Conservation (phyloP, 2,888 invertebrate species). For the Liodrosophila aerea region DNA sequence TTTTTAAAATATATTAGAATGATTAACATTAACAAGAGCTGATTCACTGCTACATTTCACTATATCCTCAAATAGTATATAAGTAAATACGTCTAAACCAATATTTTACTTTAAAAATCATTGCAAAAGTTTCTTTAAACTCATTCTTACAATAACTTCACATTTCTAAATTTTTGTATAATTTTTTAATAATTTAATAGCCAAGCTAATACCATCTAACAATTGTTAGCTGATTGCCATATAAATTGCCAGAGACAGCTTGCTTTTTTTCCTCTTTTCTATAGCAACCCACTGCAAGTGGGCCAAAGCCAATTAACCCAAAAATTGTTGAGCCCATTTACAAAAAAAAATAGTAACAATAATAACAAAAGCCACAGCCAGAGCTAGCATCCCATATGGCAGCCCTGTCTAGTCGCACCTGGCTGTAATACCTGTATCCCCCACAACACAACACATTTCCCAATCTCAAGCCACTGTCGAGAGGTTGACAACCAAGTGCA, state of each 20-base stretch:
- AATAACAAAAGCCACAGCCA: constrained; percentile 24
- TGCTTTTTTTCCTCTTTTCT: constrained; percentile 1
- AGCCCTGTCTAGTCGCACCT: constrained; percentile 44
- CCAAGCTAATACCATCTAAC: constrained; percentile 3
- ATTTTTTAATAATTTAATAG: too few species aligned
- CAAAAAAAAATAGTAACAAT: too few species aligned
- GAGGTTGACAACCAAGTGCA: constrained; percentile 75
- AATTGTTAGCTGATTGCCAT: constrained; percentile 15
- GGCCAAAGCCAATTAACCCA: constrained; percentile 60
- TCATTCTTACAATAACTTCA: too few species aligned
- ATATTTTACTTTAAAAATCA: too few species aligned
- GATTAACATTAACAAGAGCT: too few species aligned
- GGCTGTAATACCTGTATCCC: constrained; percentile 18
- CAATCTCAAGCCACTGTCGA: constrained; percentile 37
- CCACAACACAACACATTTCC: constrained; percentile 24
- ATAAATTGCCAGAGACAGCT: constrained; percentile 29
- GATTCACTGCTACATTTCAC: too few species aligned
- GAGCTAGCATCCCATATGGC: constrained; percentile 34
- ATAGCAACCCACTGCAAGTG: constrained; percentile 20
- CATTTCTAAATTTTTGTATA: too few species aligned
- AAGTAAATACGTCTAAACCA: too few species aligned
- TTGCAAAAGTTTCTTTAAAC: too few species aligned
- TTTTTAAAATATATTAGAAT: too few species aligned
- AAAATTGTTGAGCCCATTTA: constrained; percentile 15
- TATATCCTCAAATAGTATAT: too few species aligned